Base-by-base conservation (phyloP, 2,888 invertebrate species). In the Patella pellucida region DNA sequence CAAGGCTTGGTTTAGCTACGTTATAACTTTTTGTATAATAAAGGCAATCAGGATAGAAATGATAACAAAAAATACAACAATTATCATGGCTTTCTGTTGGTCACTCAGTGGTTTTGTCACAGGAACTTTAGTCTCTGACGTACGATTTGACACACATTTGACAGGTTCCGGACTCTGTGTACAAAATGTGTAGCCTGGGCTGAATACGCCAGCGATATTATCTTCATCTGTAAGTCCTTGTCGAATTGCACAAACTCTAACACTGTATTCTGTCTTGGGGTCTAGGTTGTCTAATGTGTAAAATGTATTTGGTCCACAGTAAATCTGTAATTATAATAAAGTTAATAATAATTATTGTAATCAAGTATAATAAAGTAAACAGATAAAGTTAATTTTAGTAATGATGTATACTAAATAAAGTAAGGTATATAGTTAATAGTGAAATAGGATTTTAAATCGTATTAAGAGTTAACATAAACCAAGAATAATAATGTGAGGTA, bases 211-310 rank as follows among this genome's bases (percentile, higher is more conserved):
- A 78, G 93, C 91, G 83, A 95, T 92, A 85, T 93, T 93, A 27
- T 82, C 90, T 3, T 83, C 80, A 50, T 92, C 92, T 67, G 93
- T 93, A 73, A 92, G 92, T 84, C 93, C 92, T 75, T 93, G 90
- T 71, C 96, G 93, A 85, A 96, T 93, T 51, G 95, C 94, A 91
- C 95, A 94, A 81, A 96, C 95, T 75, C 96, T 94, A 85, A 95
- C 94, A 92, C 92, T 92, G 80, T 96, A 96, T 89, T 95, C 95
- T 75, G 93, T 93, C 85, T 95, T 95, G 73, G 94, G 93, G 85
- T 95, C 94, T 89, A 96, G 93, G 88, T 94, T 94, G 52, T 88
- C 86, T 76, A 91, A 93, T 92, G 89, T 94, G 91, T 89, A 91
- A n/a, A 84, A 85, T 16, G 91, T 90, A 69, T 89, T 88, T 16